Evolutionary conservation across 2,888 invertebrate species (phyloP).

Genomic region (Chrysolina americana): DNA sequence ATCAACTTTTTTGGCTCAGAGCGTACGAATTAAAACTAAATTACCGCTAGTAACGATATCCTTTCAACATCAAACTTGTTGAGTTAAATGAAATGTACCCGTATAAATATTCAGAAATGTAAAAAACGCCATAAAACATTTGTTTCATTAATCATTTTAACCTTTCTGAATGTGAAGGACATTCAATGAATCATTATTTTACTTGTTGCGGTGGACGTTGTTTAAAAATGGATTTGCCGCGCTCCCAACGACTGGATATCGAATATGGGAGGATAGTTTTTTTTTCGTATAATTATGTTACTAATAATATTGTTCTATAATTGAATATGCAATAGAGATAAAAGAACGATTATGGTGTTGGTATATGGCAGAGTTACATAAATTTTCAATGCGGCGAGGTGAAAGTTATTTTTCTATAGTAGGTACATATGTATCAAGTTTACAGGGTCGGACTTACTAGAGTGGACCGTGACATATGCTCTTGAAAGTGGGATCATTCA

Average conservation of each 20-base stretch:
- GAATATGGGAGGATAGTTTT: constrained; percentile 13
- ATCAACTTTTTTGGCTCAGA: neutral
- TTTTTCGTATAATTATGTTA: constrained; percentile 14
- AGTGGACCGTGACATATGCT: neutral
- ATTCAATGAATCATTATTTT: constrained; percentile 49
- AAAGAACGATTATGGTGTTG: neutral
- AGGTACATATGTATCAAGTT: neutral
- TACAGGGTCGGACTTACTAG: neutral
- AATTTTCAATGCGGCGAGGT: neutral
- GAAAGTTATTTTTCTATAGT: neutral
- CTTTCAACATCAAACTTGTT: constrained; percentile 20
- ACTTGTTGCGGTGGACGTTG: constrained; percentile 32
- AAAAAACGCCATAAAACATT: constrained; percentile 49
- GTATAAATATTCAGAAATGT: constrained; percentile 30
- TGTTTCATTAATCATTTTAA: constrained; percentile 60
- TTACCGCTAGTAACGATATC: constrained; percentile 20
- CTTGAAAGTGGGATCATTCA: too few relatives aligned
- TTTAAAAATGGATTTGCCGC: constrained; percentile 26
- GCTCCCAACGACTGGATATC: constrained; percentile 4
- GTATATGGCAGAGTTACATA: constrained; percentile 6
- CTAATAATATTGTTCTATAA: constrained; percentile 18
- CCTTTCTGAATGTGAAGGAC: constrained; percentile 62
- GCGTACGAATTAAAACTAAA: constrained; percentile 8
- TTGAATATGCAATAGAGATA: constrained; percentile 10
- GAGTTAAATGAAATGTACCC: constrained; percentile 21